Percentiles rank a stretch among this genome's conserved stretches.
Conservation (phyloP, 1,140 invertebrate species). For the Heliconius melpomene region DNA sequence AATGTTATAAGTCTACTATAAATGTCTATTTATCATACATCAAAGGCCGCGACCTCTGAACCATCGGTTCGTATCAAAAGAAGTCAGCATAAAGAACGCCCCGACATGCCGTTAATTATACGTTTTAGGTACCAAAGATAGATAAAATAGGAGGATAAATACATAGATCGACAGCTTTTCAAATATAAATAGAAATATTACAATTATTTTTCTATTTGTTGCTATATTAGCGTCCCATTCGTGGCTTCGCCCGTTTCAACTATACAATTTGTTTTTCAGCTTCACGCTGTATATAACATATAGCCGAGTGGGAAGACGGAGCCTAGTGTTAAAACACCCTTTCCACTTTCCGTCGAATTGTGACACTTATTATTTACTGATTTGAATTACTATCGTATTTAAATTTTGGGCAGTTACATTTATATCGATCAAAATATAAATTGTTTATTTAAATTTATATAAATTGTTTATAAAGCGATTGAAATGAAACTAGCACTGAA, state of each 20-base stretch:
- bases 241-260: no score
- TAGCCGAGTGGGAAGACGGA: background rate
- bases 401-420: no score
- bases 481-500: no score
- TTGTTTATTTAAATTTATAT: no score
- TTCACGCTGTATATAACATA: background rate
- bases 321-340: background rate
- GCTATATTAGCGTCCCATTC: background rate
- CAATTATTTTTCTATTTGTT: background rate
- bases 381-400: no score
- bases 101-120: slow-evolving; percentile 7
- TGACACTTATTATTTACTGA: no score
- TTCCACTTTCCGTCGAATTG: no score
- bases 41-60: background rate
- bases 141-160: no score
- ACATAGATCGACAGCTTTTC: background rate
- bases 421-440: no score
- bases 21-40: background rate
- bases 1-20: background rate
- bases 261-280: background rate
- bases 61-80: background rate
- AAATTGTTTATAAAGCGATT: no score
- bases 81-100: background rate
- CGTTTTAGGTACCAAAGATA: background rate
- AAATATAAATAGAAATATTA: background rate